phyloP scores from a whole-genome alignment of 92 coral and sea anemone species.

The Zoanthus sansibaricus region DNA sequence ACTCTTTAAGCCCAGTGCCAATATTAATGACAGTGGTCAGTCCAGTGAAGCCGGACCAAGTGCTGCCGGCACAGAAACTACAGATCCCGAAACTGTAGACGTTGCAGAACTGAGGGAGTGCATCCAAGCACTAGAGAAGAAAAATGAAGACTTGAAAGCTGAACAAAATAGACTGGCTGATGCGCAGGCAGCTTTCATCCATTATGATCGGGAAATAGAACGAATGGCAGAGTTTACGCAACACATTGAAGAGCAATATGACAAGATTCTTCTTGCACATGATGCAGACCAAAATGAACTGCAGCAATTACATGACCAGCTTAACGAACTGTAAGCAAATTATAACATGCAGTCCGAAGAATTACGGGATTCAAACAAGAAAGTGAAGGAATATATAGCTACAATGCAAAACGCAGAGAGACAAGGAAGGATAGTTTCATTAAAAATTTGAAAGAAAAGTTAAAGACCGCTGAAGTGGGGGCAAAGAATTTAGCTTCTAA shows the following conservation, averaged over 20 bases:
- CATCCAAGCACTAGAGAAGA: not conserved
- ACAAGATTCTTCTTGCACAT: constrained; percentile 8
- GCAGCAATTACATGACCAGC: not conserved
- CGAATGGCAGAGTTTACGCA: not conserved
- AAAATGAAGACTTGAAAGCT: constrained; percentile 16
- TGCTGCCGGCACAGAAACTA: not conserved
- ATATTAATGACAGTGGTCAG: not conserved
- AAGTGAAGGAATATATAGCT: not conserved
- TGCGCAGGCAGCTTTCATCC: not conserved
- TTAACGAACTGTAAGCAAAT: constrained; percentile 1
- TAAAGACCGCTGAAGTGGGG: constrained; percentile 14
- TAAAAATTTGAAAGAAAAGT: constrained; percentile 21
- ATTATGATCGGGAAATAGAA: not conserved
- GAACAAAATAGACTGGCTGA: not conserved
- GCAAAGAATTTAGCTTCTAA: constrained; percentile 19
- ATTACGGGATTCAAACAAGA: not conserved
- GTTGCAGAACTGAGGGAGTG: not conserved
- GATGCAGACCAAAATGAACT: not conserved
- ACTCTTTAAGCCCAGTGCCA: not conserved
- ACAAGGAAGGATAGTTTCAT: not conserved
- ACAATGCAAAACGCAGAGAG: constrained; percentile 21
- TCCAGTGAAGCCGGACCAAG: not conserved
- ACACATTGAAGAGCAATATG: constrained; percentile 1
- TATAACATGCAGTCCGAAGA: not conserved
- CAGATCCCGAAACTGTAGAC: not conserved